Evolutionary conservation across 1,140 invertebrate species (phyloP), one percentile per base, ranked within the genome.

Genomic region (Drosophila varians): DNA sequence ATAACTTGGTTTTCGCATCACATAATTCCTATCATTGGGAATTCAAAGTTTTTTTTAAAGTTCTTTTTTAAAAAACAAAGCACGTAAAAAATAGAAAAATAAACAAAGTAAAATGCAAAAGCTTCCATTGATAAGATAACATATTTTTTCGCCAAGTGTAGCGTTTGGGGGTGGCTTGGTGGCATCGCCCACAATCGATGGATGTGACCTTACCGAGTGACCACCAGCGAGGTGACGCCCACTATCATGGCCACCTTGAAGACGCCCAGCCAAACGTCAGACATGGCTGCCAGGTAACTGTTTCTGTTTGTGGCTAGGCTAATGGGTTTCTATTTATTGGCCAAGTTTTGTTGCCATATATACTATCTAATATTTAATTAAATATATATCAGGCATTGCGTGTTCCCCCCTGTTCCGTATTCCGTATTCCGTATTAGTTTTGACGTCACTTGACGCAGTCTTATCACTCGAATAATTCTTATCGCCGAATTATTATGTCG

Each of bases 221-320:
- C 91, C 77, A 94, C 92, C 55, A 91, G 90, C 80, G 89, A 92
- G 53, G 93, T 93, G 28, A 92, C 90, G 31, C 92, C 93, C 71
- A 93, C 91, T 56, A 93, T 93, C 74, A 93, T 90, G 62, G 92
- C 92, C 58, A 93, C 80, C 91, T 93, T 93, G 78, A 93, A 92
- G 66, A 91, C 90, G 58, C 92, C 92, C 92, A 94, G 92, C 92
- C 92, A 93, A 45, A 93, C 47, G 26, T 92, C 68, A 68, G 92
- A 93, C 93, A 94, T 94, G 66, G 66, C 12, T 21, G 64, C 11
- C 11, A 31, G 7, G 6, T 14, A 66, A 70, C 57, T 56, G 42
- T 34, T 64, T n/a, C n/a, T n/a, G n/a, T n/a, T n/a, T n/a, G 9
- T 28, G 7, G 9, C n/a, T 11, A 21, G 38, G n/a, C 6, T 21